Conservation (phyloP, 2,888 invertebrate genomes). For the Sipha maydis region DNA sequence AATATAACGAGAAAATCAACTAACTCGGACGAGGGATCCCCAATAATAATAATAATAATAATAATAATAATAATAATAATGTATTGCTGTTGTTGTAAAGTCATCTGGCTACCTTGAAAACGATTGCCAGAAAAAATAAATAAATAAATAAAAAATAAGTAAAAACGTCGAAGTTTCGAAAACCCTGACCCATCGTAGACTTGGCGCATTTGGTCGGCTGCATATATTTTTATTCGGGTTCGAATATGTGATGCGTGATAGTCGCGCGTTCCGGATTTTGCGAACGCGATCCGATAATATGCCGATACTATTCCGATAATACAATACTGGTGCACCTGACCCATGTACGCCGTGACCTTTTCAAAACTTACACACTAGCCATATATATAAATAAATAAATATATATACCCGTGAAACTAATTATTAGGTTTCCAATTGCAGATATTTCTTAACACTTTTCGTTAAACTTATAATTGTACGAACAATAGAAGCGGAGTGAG, state of each 20-base stretch:
- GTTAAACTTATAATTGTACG: too few species aligned
- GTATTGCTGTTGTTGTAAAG: background rate
- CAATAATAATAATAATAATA: background rate
- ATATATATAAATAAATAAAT: too few species aligned
- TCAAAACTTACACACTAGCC: too few species aligned
- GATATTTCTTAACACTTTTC: too few species aligned
- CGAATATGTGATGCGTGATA: background rate
- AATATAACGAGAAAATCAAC: background rate
- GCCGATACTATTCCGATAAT: background rate
- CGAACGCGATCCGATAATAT: background rate
- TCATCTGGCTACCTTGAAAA: conserved; percentile 45
- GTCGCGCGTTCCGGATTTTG: background rate
- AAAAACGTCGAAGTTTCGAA: conserved; percentile 14
- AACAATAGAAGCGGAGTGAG: too few species aligned
- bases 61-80: background rate
- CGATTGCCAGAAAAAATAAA: conserved; percentile 31
- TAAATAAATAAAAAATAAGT: too few species aligned
- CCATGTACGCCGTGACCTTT: too few species aligned
- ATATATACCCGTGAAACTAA: too few species aligned
- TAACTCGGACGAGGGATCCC: conserved; percentile 4
- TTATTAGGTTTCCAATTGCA: too few species aligned
- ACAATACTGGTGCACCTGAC: too few species aligned
- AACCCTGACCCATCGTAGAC: conserved; percentile 43
- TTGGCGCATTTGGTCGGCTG: conserved; percentile 15
- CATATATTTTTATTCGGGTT: conserved; percentile 43